Conservation (phyloP, 2,888 invertebrate genomes). For the Strigamia transsilvanica region DNA sequence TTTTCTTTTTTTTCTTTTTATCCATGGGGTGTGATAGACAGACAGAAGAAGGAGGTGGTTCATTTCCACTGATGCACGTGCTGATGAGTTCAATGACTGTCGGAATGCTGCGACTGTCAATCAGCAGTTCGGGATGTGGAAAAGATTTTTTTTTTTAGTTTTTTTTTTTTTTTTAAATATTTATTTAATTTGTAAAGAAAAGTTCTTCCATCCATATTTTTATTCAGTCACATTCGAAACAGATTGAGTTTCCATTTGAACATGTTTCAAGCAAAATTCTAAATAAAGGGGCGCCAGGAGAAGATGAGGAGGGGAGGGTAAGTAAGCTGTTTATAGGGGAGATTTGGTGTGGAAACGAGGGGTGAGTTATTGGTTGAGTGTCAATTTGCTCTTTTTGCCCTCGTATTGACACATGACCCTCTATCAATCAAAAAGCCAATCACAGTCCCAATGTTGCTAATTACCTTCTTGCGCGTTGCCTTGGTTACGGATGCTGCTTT, state of each 20-base stretch:
- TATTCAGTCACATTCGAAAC: neutral
- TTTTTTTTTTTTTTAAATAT: neutral
- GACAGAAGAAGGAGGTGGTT: constrained; percentile 30
- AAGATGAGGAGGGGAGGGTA: neutral
- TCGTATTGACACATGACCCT: constrained; percentile 26
- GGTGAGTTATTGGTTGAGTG: constrained; percentile 30
- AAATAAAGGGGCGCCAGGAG: neutral
- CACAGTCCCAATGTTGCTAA: constrained; percentile 13
- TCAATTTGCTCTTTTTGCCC: constrained; percentile 26
- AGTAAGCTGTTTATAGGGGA: constrained; percentile 7
- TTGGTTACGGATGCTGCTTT: neutral
- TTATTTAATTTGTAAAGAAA: constrained; percentile 25
- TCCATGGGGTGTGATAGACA: constrained; percentile 30
- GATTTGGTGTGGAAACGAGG: constrained; percentile 26
- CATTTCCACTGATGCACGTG: constrained; percentile 30
- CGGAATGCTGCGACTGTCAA: constrained; percentile 30
- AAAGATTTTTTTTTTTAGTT: neutral
- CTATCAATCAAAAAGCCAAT: constrained; percentile 30
- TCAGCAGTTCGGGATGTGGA: constrained; percentile 30
- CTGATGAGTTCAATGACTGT: constrained; percentile 30
- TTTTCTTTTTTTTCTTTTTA: constrained; percentile 24
- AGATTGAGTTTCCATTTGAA: constrained; percentile 11
- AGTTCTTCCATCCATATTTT: neutral
- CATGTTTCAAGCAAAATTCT: neutral
- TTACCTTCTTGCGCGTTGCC: constrained; percentile 1